Percentiles rank a stretch among this genome's conserved stretches.
These are phyloP conservation scores for Synergus umbraculus DNA, from an alignment of 2,888 invertebrate species.

Conservation along the genomic window DNA sequence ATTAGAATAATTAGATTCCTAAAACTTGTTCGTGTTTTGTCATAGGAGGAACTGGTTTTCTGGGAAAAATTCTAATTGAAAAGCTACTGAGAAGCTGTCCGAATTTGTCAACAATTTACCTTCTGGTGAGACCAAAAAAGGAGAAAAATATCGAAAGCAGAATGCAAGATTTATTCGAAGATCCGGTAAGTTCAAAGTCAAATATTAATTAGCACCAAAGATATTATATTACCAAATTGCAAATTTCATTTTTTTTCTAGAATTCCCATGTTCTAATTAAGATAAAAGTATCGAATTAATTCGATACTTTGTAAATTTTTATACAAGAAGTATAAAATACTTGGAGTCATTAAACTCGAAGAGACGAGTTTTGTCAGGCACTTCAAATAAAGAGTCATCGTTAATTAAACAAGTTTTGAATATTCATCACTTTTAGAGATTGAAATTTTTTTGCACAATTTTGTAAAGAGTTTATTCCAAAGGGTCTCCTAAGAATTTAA, in stretches of 20 bases:
- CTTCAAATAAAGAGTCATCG: background rate
- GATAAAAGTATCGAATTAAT: background rate
- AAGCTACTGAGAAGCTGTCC: constrained; percentile 81
- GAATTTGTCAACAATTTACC: constrained; percentile 79
- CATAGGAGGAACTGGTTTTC: constrained; percentile 77
- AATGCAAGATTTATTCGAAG: constrained; percentile 81
- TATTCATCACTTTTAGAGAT: background rate
- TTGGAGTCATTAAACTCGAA: background rate
- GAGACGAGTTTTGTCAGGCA: background rate
- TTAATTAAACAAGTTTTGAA: background rate
- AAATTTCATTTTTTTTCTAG: background rate
- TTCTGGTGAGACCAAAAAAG: constrained; percentile 79
- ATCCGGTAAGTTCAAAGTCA: constrained; percentile 78
- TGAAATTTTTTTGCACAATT: too few species aligned
- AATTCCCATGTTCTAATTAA: background rate
- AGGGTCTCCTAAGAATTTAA: background rate
- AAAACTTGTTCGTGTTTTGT: constrained; percentile 13
- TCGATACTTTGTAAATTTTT: background rate
- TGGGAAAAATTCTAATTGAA: constrained; percentile 81
- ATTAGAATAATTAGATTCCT: background rate
- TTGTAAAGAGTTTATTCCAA: too few species aligned
- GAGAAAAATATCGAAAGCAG: constrained; percentile 79
- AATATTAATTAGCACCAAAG: background rate
- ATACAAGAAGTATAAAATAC: background rate
- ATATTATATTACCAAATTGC: background rate